These are phyloP conservation scores for Frankliniella fusca DNA, from an alignment of 2,888 invertebrate genomes.

Conservation along the genomic window DNA sequence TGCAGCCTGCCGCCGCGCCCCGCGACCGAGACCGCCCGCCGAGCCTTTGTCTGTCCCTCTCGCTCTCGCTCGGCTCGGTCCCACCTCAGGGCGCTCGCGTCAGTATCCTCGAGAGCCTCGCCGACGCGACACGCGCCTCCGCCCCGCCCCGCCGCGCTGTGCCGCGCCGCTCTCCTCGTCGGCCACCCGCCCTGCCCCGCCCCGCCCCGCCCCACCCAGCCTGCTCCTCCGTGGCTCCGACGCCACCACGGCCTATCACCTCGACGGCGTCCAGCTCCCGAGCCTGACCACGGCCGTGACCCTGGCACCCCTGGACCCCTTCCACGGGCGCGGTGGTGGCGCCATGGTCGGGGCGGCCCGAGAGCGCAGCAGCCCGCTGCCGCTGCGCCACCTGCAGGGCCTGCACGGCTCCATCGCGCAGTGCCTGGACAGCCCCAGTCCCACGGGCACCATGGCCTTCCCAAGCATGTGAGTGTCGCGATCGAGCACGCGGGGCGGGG, in stretches of 20 bases:
- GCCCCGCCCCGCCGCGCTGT: too few relatives aligned
- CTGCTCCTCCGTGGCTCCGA: neutral
- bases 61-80: too few relatives aligned
- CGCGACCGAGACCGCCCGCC: neutral
- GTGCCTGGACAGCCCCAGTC: slow-evolving; percentile 16
- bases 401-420: slow-evolving; percentile 21
- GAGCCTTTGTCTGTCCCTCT: neutral
- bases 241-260: neutral
- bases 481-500: too few relatives aligned
- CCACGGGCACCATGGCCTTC: neutral
- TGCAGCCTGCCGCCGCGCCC: neutral
- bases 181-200: too few relatives aligned
- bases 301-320: neutral
- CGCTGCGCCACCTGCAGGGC: neutral
- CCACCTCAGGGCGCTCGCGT: too few relatives aligned
- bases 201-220: neutral
- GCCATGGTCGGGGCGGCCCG: slow-evolving; percentile 15
- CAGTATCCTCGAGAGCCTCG: too few relatives aligned
- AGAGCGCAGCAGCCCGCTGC: neutral
- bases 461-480: neutral
- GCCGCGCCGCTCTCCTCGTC: neutral
- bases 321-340: neutral
- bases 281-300: neutral
- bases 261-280: neutral
- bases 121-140: too few relatives aligned